Evolutionary conservation across 1,140 invertebrate genomes (phyloP).

Genomic region (Heliothis subflexa): DNA sequence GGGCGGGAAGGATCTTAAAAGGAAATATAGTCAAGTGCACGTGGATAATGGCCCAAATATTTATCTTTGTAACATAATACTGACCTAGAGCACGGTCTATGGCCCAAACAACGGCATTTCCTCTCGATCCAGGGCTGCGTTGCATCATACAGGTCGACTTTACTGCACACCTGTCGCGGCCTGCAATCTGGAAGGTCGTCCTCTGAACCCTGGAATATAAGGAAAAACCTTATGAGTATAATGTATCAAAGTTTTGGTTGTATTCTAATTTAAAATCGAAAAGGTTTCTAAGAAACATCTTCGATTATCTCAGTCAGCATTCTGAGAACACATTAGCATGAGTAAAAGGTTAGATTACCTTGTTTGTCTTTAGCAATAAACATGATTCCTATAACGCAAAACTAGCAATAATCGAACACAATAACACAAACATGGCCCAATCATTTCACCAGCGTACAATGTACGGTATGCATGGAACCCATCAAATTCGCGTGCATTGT

Average conservation of each 20-base stretch:
- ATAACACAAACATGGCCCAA: slow-evolving; percentile 16
- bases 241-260: not conserved
- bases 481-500: slow-evolving; percentile 60
- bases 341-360: not conserved
- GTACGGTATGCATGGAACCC: slow-evolving; percentile 26
- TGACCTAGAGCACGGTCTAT: slow-evolving; percentile 88
- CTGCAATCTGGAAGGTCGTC: slow-evolving; percentile 93
- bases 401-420: not conserved
- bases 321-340: not conserved
- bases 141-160: slow-evolving; percentile 94
- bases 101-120: slow-evolving; percentile 93
- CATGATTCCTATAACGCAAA: not conserved
- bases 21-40: too few species aligned
- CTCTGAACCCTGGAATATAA: slow-evolving; percentile 90
- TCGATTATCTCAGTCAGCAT: not conserved
- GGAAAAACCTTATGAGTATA: not conserved
- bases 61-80: slow-evolving; percentile 4
- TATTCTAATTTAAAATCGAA: too few species aligned
- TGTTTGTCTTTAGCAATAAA: not conserved
- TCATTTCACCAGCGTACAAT: slow-evolving; percentile 21
- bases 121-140: slow-evolving; percentile 93
- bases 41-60: not conserved
- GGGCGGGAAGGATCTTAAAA: too few species aligned
- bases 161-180: slow-evolving; percentile 94
- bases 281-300: too few species aligned